phyloP scores from a whole-genome alignment of 2,797 vertebrate species.

The Morelia viridis region DNA sequence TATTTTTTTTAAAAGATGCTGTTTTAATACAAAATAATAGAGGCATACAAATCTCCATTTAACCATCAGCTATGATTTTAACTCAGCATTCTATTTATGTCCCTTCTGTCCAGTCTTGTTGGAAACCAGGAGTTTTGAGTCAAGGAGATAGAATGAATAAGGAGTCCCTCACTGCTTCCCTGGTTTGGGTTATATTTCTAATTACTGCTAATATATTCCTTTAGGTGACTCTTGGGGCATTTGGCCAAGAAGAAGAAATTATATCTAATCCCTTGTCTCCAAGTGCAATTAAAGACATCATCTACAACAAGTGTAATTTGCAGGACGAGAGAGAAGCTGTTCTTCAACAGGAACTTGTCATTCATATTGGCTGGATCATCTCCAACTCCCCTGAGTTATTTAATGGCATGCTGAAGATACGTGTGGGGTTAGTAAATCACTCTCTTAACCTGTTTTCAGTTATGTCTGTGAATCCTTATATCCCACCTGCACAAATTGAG shows the following conservation, averaged over 20 bases:
- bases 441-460: not conserved
- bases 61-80: conserved; percentile 18
- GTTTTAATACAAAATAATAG: conserved; percentile 28
- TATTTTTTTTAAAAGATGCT: not conserved
- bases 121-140: conserved; percentile 9
- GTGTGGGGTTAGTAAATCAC: conserved; percentile 84
- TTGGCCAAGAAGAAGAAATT: conserved; percentile 94
- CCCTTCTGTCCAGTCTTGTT: not conserved
- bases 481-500: not conserved
- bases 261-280: conserved; percentile 98
- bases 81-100: not conserved
- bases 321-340: conserved; percentile 89
- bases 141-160: conserved; percentile 32
- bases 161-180: conserved; percentile 3
- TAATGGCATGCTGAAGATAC: conserved; percentile 96
- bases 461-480: not conserved
- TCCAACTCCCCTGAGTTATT: conserved; percentile 94
- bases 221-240: conserved; percentile 95
- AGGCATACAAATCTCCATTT: conserved; percentile 40
- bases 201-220: conserved; percentile 42
- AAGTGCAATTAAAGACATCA: conserved; percentile 91
- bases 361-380: conserved; percentile 98
- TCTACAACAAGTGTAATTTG: conserved; percentile 88
- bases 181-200: conserved; percentile 25
- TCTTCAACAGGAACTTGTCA: conserved; percentile 96